These are phyloP conservation scores for Antheraea pernyi DNA, from an alignment of 1,140 invertebrate genomes.

Conservation along the genomic window DNA sequence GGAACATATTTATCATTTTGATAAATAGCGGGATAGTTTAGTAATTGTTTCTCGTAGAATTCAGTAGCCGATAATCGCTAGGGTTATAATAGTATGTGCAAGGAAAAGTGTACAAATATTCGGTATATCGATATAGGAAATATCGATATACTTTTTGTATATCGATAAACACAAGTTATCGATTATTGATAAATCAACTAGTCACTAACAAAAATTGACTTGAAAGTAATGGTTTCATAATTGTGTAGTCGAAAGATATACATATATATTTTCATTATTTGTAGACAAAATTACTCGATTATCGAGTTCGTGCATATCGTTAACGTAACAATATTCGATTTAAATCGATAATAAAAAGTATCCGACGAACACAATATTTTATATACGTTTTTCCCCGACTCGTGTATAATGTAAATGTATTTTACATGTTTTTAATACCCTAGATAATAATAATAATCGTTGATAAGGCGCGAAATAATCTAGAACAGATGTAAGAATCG, in stretches of 20 bases:
- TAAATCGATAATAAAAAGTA: neutral
- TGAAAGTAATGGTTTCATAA: no score
- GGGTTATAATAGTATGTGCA: neutral
- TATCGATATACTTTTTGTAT: no score
- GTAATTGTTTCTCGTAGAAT: no score
- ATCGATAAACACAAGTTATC: no score
- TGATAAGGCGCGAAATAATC: neutral
- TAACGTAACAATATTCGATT: neutral
- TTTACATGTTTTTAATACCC: constrained; percentile 22
- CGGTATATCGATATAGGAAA: neutral
- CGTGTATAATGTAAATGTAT: constrained; percentile 14
- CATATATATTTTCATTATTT: no score
- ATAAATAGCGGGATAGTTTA: no score
- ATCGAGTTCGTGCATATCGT: neutral
- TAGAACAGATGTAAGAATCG: neutral
- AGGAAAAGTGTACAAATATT: neutral
- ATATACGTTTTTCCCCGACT: constrained; percentile 36
- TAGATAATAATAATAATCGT: neutral
- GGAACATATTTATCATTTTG: no score
- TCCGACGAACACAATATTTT: constrained; percentile 27
- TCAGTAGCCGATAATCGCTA: neutral
- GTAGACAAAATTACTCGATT: no score
- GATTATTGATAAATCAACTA: neutral
- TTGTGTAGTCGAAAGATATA: no score
- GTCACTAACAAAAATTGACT: neutral